Conservation (phyloP, 2,797 vertebrate species). For the Anas acuta region DNA sequence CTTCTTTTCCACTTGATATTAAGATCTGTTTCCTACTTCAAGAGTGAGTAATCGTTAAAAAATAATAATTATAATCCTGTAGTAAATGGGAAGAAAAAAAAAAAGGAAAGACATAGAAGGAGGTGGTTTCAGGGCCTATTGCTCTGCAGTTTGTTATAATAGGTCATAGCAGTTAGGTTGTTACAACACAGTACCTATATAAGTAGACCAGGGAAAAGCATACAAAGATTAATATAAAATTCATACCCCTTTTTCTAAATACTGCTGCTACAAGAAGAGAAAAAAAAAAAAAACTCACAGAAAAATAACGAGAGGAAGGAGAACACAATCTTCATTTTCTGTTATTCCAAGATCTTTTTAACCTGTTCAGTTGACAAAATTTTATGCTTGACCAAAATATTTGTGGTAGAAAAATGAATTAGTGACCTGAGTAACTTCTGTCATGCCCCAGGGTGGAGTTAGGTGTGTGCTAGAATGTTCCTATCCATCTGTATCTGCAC, state of each 20-base stretch:
- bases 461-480: constrained; percentile 22
- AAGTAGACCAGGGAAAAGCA: neutral
- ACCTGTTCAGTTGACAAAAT: neutral
- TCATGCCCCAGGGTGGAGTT: constrained; percentile 13
- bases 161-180: neutral
- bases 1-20: constrained; percentile 13
- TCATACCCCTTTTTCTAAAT: constrained; percentile 23
- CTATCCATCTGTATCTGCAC: constrained; percentile 32
- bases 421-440: constrained; percentile 26
- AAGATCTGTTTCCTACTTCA: constrained; percentile 14
- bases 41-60: constrained; percentile 29
- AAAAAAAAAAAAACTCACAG: neutral
- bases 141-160: neutral
- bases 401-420: neutral
- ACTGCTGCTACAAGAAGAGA: neutral
- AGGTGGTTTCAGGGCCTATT: neutral
- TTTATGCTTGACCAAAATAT: neutral
- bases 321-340: neutral
- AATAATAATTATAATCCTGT: neutral
- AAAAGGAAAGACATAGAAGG: neutral
- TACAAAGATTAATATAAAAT: constrained; percentile 13
- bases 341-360: neutral
- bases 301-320: neutral
- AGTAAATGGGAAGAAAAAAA: neutral
- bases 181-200: neutral